These are phyloP conservation scores for Diabrotica balteata DNA, from an alignment of 2,888 invertebrate species.

Conservation along the genomic window DNA sequence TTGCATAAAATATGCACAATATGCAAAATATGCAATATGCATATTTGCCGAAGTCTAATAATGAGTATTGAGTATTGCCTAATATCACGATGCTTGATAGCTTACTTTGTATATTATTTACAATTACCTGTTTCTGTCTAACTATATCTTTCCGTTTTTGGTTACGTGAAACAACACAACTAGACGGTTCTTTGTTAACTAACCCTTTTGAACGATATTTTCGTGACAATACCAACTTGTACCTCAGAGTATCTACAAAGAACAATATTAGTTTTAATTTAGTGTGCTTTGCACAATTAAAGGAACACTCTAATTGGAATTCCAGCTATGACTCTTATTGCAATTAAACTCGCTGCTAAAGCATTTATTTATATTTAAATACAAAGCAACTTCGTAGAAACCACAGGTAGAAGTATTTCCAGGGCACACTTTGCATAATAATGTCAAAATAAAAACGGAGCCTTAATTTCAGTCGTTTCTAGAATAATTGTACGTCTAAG, in stretches of 20 bases:
- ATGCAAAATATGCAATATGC: too few relatives aligned
- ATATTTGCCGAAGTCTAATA: too few relatives aligned
- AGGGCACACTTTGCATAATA: slow-evolving; percentile 8
- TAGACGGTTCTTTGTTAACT: too few relatives aligned
- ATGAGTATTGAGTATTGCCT: too few relatives aligned
- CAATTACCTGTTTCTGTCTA: too few relatives aligned
- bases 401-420: slow-evolving; percentile 14
- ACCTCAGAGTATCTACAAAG: slow-evolving; percentile 5
- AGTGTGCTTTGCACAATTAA: slow-evolving; percentile 7
- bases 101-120: too few relatives aligned
- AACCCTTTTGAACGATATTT: background rate
- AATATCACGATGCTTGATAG: too few relatives aligned
- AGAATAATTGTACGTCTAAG: too few relatives aligned
- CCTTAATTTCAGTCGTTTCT: too few relatives aligned
- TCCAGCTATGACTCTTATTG: slow-evolving; percentile 17
- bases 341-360: slow-evolving; percentile 17
- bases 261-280: slow-evolving; percentile 20
- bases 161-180: too few relatives aligned
- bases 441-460: background rate
- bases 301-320: slow-evolving; percentile 26
- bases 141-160: too few relatives aligned
- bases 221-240: background rate
- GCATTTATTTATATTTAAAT: slow-evolving; percentile 25
- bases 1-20: too few relatives aligned
- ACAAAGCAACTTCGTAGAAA: slow-evolving; percentile 12